Base-by-base conservation (phyloP, 2,888 invertebrate genomes). In the Coelopa pilipes region DNA sequence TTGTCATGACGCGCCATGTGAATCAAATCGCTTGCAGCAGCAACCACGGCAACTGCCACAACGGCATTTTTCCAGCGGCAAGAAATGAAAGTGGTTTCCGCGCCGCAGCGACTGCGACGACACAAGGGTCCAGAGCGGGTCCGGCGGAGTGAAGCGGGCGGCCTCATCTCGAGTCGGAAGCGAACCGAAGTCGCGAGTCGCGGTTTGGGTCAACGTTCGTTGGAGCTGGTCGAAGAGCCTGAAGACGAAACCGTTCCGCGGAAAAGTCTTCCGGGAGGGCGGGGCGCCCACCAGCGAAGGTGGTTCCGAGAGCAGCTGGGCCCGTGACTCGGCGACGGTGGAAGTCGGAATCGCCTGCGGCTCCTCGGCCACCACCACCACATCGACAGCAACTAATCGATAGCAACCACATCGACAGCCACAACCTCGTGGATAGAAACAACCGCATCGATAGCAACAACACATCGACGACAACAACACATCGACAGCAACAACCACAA, bases 51-150 rank as follows among this genome's bases (percentile, higher is more conserved):
- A 34, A 34, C 4, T 4, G 34, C 34, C 4, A 34, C 34, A 34
- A 4, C 34, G 7, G 7, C 34, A 34, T 34, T 34, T n/a, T 34
- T 4, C 34, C 34, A 34, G 34, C 2, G 34, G 34, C 55, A 47
- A 63, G 71, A 74, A 74, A 74, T 68, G 74, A 74, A 74, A 74
- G 74, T 74, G 49, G 74, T 57, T 60, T 49, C 49, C 13, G 65
- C 57, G n/a, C 15, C 19, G 47, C 15, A 67, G 50, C 21, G 21
- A 67, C 2, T 7, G 34, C 68, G 45, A 34, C 53, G 21, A 49
- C 13, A 15, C 21, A 50, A 66, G 24, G 34, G 12, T 34, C 13
- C n/a, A 46, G 65, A 17, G 47, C 21, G 34, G 24, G 21, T 62
- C 15, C 21, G 4, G 15, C 60, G 15, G 19, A 21, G 21, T 62